Evolutionary conservation across 35 echinoderm and acorn worm genomes (phyloP).

Genomic region (Hemicentrotus pulcherrimus): DNA sequence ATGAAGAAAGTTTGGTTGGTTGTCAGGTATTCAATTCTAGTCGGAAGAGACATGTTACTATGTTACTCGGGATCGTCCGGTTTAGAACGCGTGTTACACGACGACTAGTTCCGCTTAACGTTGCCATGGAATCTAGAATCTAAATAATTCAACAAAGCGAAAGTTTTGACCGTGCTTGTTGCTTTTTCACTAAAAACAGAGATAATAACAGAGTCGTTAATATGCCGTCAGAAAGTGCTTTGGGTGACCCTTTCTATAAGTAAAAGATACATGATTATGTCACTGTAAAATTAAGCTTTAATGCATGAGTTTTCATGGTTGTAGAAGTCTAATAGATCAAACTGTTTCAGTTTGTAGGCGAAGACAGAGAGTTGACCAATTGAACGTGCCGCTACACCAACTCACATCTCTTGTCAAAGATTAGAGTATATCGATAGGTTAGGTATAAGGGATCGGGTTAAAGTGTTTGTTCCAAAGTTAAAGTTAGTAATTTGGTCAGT

Average conservation of each 20-base stretch:
- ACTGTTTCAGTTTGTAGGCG: too few relatives aligned
- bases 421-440: too few relatives aligned
- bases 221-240: neutral
- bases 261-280: too few relatives aligned
- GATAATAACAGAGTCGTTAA: neutral
- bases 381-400: too few relatives aligned
- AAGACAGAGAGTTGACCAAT: too few relatives aligned
- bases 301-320: too few relatives aligned
- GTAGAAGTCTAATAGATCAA: too few relatives aligned
- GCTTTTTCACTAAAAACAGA: neutral
- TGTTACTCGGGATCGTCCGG: neutral
- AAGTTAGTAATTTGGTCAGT: too few relatives aligned
- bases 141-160: neutral
- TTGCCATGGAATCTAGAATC: neutral
- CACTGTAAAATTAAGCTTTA: too few relatives aligned
- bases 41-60: neutral
- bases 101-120: slow-evolving; percentile 7
- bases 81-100: neutral
- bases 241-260: neutral
- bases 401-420: too few relatives aligned
- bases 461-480: too few relatives aligned
- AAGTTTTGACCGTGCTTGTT: neutral
- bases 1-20: neutral
- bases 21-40: neutral
- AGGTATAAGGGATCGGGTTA: too few relatives aligned